phyloP scores from a whole-genome alignment of 2,888 invertebrate genomes.

The Caenorhabditis sp. region DNA sequence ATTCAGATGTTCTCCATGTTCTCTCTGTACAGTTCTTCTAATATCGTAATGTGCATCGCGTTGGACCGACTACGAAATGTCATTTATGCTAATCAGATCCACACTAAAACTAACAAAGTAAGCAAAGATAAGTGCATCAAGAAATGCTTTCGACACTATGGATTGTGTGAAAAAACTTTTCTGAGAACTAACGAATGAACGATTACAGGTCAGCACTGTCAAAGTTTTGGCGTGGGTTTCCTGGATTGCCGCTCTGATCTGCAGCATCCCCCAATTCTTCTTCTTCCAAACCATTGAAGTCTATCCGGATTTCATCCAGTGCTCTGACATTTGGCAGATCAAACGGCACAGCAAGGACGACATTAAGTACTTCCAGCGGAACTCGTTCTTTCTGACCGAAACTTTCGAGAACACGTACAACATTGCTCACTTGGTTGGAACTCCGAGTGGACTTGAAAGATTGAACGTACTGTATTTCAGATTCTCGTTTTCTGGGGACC shows the following conservation, averaged over 20 bases:
- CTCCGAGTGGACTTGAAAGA: background rate
- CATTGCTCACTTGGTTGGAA: conserved; percentile 77
- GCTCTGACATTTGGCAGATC: conserved; percentile 80
- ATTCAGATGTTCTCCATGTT: conserved; percentile 80
- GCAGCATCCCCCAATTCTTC: conserved; percentile 78
- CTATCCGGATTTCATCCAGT: conserved; percentile 71
- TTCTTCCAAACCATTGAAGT: conserved; percentile 76
- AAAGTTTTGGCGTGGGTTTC: conserved; percentile 64
- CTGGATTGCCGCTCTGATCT: conserved; percentile 77
- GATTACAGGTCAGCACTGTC: conserved; percentile 66
- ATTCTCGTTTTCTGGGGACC: conserved; percentile 83
- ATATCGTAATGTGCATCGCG: conserved; percentile 82
- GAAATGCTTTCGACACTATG: too few species aligned
- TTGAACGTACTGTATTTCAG: conserved; percentile 57
- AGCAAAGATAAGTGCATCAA: too few species aligned
- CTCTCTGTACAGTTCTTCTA: conserved; percentile 81
- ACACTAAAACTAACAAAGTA: conserved; percentile 54
- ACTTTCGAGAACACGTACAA: conserved; percentile 77
- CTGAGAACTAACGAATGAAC: background rate
- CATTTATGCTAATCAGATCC: conserved; percentile 75
- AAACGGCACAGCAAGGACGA: conserved; percentile 15
- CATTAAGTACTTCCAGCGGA: conserved; percentile 15
- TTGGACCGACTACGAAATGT: conserved; percentile 81
- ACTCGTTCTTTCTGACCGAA: conserved; percentile 67
- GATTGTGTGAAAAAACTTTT: too few species aligned